Conservation (phyloP, 2,888 invertebrate species). For the Unio pictorum region DNA sequence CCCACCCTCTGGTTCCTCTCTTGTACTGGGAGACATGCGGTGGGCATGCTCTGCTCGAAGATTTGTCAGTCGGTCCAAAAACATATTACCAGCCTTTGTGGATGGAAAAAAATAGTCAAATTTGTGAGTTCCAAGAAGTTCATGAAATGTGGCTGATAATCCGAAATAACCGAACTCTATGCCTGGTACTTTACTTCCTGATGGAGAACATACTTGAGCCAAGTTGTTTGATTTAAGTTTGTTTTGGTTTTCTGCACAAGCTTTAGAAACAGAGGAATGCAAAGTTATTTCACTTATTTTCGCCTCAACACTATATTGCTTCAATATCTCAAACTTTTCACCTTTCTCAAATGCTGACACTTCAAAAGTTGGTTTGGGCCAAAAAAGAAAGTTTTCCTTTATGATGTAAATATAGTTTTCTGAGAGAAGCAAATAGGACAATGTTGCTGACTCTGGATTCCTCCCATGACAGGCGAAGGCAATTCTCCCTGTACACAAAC, state of each 20-base stretch:
- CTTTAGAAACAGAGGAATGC: constrained; percentile 20
- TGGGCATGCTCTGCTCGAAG: constrained; percentile 59
- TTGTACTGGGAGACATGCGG: constrained; percentile 51
- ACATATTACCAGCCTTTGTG: constrained; percentile 49
- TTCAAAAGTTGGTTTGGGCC: constrained; percentile 64
- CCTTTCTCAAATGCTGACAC: constrained; percentile 32
- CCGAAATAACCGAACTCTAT: constrained; percentile 41
- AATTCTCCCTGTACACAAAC: constrained; percentile 52
- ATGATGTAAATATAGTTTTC: constrained; percentile 61
- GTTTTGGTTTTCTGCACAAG: background rate
- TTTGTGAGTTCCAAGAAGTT: constrained; percentile 40
- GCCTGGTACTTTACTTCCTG: constrained; percentile 16
- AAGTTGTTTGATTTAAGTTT: background rate
- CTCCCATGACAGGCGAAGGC: constrained; percentile 44
- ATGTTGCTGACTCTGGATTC: constrained; percentile 29
- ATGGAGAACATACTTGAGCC: constrained; percentile 5
- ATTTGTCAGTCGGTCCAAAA: constrained; percentile 56
- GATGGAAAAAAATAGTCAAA: constrained; percentile 53
- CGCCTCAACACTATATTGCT: constrained; percentile 58
- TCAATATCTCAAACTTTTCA: constrained; percentile 54
- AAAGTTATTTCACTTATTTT: constrained; percentile 60
- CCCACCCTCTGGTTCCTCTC: constrained; percentile 63
- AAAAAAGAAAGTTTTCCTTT: constrained; percentile 53
- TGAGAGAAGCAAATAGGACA: constrained; percentile 58
- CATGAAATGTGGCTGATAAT: constrained; percentile 51